Base-by-base conservation (phyloP, 2,888 invertebrate genomes). In the Ypsolopha sequella region DNA sequence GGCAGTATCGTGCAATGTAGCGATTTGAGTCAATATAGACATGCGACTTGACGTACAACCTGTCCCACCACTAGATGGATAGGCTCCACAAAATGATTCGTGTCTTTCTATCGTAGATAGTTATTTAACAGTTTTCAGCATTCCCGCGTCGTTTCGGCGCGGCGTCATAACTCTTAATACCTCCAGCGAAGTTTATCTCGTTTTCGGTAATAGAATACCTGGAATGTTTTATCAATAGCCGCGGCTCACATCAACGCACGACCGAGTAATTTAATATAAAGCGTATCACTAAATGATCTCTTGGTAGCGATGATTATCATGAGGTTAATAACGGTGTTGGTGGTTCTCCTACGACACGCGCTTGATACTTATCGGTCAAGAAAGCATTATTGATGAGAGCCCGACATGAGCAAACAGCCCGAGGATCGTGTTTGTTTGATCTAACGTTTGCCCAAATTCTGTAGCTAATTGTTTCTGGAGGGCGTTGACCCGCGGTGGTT, bases 211-310 rank as follows among this genome's bases (percentile, higher is more conserved):
- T 82, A 81, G 84, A 82, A 85, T 84, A 85, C 81, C 68, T 64
- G 64, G 77, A 79, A 80, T 81, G 82, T 84, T 81, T 82, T 81
- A 85, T 81, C 54, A 55, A 55, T 53, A 51, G 54, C 47, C 48
- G 39, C 48, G 47, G 51, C 53, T 47, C 53, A 51, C 53, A 53
- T 55, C 85, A 81, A 79, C 76, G 76, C 85, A 85, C 82, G 85
- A 82, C 84, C 84, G 76, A 82, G 85, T 86, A 86, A 86, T 86
- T 85, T 86, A 86, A 86, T 85, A 85, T 85, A 85, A 85, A 85
- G 76, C 82, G 81, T 86, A 86, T 85, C 85, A 82, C 81, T 79
- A 80, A 84, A 82, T 81, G 82, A 85, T 86, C 85, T 84, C 75
- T 71, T 52, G 64, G 71, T 68, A 61, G 68, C 75, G 85, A 86